Evolutionary conservation across 1,140 invertebrate species (phyloP).

Genomic region (Oryctes rhinoceros): DNA sequence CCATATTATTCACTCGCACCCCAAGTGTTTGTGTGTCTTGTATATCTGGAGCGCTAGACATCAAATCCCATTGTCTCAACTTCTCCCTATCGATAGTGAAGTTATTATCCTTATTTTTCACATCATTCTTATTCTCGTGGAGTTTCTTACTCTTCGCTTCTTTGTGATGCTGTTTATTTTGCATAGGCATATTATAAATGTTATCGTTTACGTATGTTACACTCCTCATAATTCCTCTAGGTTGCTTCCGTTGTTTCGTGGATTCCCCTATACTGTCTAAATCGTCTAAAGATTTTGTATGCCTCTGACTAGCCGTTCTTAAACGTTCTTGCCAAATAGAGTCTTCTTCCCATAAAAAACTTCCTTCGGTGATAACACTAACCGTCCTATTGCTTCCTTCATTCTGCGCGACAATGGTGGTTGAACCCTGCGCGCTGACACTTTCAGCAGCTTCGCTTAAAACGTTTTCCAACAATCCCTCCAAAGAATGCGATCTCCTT

Average conservation of each 20-base stretch:
- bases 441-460: conserved; percentile 55
- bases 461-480: conserved; percentile 70
- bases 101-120: conserved; percentile 53
- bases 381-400: conserved; percentile 34
- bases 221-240: conserved; percentile 65
- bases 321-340: conserved; percentile 81
- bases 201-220: conserved; percentile 80
- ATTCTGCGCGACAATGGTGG: neutral
- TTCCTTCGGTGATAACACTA: conserved; percentile 59
- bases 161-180: conserved; percentile 47
- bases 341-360: conserved; percentile 85
- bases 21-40: conserved; percentile 51
- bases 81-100: conserved; percentile 85
- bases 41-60: conserved; percentile 74
- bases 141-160: conserved; percentile 51
- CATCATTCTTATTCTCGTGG: conserved; percentile 51
- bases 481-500: conserved; percentile 67
- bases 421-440: conserved; percentile 35
- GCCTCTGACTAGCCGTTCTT: conserved; percentile 77
- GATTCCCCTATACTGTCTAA: conserved; percentile 67
- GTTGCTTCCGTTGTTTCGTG: conserved; percentile 52
- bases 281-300: conserved; percentile 82
- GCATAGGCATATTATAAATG: conserved; percentile 66
- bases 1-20: conserved; percentile 61
- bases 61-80: conserved; percentile 84